phyloP scores from a whole-genome alignment of 2,797 vertebrate genomes.

The Gymnoscopelus microlampas region DNA sequence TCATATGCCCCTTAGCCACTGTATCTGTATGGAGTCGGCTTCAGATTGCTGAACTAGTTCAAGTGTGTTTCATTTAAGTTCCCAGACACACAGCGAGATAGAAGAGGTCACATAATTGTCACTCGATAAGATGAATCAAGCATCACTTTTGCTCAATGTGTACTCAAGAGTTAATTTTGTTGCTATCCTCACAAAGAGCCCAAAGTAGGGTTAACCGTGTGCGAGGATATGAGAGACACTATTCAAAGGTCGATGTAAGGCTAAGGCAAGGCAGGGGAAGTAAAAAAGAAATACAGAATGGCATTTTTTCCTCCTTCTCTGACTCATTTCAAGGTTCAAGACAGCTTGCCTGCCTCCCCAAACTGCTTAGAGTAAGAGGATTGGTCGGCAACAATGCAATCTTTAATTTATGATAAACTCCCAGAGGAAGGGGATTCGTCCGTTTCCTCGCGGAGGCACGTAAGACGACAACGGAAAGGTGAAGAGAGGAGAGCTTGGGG shows the following conservation, averaged over 20 bases:
- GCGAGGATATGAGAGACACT: conserved; percentile 35
- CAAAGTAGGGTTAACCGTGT: conserved; percentile 44
- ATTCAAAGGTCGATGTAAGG: conserved; percentile 58
- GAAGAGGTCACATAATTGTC: conserved; percentile 57
- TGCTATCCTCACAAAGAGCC: conserved; percentile 42
- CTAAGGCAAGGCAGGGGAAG: conserved; percentile 29
- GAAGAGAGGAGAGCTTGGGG: conserved; percentile 50
- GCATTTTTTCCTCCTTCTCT: conserved; percentile 43
- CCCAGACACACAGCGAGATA: conserved; percentile 52
- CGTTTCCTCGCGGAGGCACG: conserved; percentile 61
- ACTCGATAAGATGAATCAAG: conserved; percentile 63
- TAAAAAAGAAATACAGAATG: conserved; percentile 2
- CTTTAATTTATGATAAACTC: conserved; percentile 86
- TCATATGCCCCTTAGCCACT: neutral
- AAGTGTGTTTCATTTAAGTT: conserved; percentile 53
- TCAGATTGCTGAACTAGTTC: conserved; percentile 32
- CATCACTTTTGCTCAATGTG: conserved; percentile 56
- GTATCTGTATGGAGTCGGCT: conserved; percentile 44
- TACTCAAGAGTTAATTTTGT: conserved; percentile 48
- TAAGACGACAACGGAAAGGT: conserved; percentile 62
- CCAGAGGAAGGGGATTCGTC: conserved; percentile 62
- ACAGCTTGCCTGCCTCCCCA: conserved; percentile 72
- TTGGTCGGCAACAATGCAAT: conserved; percentile 84
- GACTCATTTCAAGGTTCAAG: conserved; percentile 77
- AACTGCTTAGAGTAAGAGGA: conserved; percentile 87